Evolutionary conservation across 64 coral and sea anemone species (phyloP).

Genomic region (Acropora tenuis): DNA sequence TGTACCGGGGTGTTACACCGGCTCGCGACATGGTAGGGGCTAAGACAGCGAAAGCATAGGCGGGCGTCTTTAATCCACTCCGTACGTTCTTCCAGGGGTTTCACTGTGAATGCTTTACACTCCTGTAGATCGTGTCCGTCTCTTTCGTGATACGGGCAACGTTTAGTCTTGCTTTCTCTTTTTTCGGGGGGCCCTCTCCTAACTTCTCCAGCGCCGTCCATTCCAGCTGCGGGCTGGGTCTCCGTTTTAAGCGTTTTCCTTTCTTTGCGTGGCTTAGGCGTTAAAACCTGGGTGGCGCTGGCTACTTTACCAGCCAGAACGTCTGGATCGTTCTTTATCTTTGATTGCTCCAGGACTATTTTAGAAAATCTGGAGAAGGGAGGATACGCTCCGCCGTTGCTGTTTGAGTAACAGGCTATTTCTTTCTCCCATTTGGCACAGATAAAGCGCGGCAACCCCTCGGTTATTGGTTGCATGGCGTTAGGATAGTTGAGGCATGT

Average conservation of each 20-base stretch:
- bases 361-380: background rate
- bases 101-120: constrained; percentile 55
- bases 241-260: background rate
- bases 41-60: constrained; percentile 71
- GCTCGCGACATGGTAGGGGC: constrained; percentile 12
- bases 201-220: background rate
- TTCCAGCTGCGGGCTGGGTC: background rate
- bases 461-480: background rate
- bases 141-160: constrained; percentile 62
- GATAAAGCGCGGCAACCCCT: too few species aligned
- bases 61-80: too few species aligned
- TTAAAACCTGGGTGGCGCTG: background rate
- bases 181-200: background rate
- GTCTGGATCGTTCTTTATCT: constrained; percentile 56
- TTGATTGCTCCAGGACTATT: constrained; percentile 33
- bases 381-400: background rate
- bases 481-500: background rate
- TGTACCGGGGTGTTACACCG: constrained; percentile 21
- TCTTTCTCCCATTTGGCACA: background rate
- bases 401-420: background rate
- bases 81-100: constrained; percentile 43
- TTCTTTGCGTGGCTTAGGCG: too few species aligned
- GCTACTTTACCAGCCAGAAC: constrained; percentile 21
- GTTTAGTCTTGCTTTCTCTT: constrained; percentile 23
- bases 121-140: constrained; percentile 46